Evolutionary conservation across 2,888 invertebrate genomes (phyloP), one percentile per base, ranked within the genome.

Genomic region (Criorhina ranunculi): DNA sequence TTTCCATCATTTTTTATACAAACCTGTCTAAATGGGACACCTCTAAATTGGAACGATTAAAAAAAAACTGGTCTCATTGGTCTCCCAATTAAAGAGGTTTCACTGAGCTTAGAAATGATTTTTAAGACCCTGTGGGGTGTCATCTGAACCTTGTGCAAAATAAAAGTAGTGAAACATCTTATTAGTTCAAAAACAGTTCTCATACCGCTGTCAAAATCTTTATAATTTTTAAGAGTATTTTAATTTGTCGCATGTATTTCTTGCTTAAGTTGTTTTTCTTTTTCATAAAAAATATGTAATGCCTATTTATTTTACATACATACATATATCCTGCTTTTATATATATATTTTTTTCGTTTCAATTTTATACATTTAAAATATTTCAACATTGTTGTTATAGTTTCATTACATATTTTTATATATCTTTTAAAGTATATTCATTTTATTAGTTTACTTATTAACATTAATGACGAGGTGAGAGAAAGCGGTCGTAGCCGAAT

Each of bases 381-480:
- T 53, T 42, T 67, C 17, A 60, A 51, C 31, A 55, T 57, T 72
- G 40, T 46, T 57, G 24, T 40, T 8, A 59, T 51, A 35, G 29
- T 79, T 51, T 24, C 35, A 17, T 57, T 12, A 11, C 42, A 33
- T 51, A 33, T 51, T 9, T 62, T 11, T 60, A 53, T 40, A 55
- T 53, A 17, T 82, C 60, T 72, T 31, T 42, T 57, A 60, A 60
- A 29, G 35, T 51, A 66, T 60, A 69, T 60, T 77, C 53, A 11
- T 42, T 46, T 49, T 8, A 60, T 69, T 62, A 53, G 15, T 62
- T 67, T 24, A 77, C 59, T 78, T 42, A 64, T 62, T 69, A 62
- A 73, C 35, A 55, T 62, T 69, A 59, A 79, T 79, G 55, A 73
- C 57, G 66, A 60, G 53, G 72, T 49, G 60, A 79, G 60, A 62